phyloP scores from a whole-genome alignment of 2,797 vertebrate genomes.

The Lates japonicus region DNA sequence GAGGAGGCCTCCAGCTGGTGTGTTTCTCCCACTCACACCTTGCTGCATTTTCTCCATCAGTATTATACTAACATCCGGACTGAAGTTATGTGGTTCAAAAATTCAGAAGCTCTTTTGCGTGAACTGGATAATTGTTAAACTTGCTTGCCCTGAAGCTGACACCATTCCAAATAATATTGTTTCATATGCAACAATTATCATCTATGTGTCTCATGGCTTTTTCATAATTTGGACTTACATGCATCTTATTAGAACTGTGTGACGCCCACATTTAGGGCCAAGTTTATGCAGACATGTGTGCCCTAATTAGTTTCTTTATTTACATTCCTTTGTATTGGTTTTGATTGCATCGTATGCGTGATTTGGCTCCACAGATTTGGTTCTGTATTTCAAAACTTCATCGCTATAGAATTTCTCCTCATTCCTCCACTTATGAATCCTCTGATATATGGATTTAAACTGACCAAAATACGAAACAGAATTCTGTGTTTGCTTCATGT shows the following conservation, averaged over 20 bases:
- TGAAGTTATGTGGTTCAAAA: slow-evolving; percentile 39
- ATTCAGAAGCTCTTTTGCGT: slow-evolving; percentile 55
- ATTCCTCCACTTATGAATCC: slow-evolving; percentile 70
- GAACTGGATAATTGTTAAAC: slow-evolving; percentile 59
- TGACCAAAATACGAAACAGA: slow-evolving; percentile 58
- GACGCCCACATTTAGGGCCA: slow-evolving; percentile 61
- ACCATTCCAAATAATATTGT: not conserved
- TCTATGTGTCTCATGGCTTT: slow-evolving; percentile 37
- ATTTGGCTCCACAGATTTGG: slow-evolving; percentile 31
- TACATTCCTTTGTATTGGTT: slow-evolving; percentile 48
- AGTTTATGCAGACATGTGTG: slow-evolving; percentile 77
- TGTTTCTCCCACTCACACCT: slow-evolving; percentile 59
- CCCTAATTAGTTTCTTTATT: slow-evolving; percentile 73
- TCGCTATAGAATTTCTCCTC: slow-evolving; percentile 56
- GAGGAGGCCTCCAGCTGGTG: slow-evolving; percentile 40
- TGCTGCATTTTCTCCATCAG: not conserved
- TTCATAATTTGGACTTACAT: slow-evolving; percentile 70
- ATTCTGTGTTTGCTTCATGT: slow-evolving; percentile 20
- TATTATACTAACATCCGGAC: not conserved
- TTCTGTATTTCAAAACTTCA: slow-evolving; percentile 69
- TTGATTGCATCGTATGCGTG: slow-evolving; percentile 69
- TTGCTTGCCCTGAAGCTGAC: slow-evolving; percentile 41
- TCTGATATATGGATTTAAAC: slow-evolving; percentile 67
- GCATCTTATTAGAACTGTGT: slow-evolving; percentile 45
- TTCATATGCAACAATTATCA: slow-evolving; percentile 9